Conservation (phyloP, 2,113 vertebrate species). For the Oreochromis aureus region DNA sequence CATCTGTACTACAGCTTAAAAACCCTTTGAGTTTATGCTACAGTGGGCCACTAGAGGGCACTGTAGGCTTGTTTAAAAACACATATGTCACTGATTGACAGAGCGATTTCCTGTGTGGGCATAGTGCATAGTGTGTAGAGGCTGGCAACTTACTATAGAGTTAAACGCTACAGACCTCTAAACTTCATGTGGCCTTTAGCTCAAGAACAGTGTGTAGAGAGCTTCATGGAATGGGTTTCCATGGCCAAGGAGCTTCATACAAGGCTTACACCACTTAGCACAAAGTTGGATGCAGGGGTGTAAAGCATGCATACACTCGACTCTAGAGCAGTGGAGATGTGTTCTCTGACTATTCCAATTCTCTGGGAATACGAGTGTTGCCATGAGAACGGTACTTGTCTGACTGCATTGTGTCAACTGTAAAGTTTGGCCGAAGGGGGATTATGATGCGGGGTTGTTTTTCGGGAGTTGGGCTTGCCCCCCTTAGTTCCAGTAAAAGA, state of each 20-base stretch:
- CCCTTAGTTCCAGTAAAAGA: neutral
- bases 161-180: neutral
- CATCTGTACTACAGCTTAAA: slow-evolving; percentile 11
- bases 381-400: neutral
- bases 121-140: neutral
- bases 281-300: neutral
- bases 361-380: too few species aligned
- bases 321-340: neutral
- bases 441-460: neutral
- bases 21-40: neutral
- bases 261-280: neutral
- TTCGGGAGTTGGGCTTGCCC: neutral
- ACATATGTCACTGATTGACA: neutral
- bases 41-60: slow-evolving; percentile 14
- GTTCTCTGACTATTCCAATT: too few species aligned
- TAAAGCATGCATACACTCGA: neutral
- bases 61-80: neutral
- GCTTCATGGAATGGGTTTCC: neutral
- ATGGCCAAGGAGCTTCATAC: neutral
- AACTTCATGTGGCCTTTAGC: neutral
- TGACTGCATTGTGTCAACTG: neutral
- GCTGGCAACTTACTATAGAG: neutral
- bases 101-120: neutral
- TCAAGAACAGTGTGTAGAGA: neutral
- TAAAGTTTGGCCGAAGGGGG: neutral